Percentiles rank a stretch among this genome's conserved stretches.
phyloP scores from a whole-genome alignment of 2,797 vertebrate genomes.

The Tapirus indicus region DNA sequence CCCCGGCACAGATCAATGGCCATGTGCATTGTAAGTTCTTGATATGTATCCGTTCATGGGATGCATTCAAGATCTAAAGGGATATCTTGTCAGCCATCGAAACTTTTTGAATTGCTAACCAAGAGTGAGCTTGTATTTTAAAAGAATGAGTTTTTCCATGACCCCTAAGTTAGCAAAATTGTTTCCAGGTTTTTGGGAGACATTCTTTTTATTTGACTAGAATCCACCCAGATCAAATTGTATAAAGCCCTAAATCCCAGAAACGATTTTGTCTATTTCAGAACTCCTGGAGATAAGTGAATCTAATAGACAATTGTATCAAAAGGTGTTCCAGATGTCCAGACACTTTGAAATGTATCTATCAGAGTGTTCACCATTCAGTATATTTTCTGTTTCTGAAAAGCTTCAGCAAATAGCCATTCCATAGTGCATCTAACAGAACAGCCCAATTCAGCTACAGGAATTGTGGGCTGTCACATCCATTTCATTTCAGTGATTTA shows the following conservation, averaged over 20 bases:
- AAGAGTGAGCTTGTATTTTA: not conserved
- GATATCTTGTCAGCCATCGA: not conserved
- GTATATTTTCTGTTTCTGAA: constrained; percentile 41
- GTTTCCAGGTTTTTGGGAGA: constrained; percentile 62
- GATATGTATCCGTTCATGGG: not conserved
- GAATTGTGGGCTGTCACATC: not conserved
- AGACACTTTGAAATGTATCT: constrained; percentile 55
- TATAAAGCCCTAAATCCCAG: constrained; percentile 35
- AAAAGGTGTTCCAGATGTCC: constrained; percentile 71
- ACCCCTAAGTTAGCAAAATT: constrained; percentile 42
- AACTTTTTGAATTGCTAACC: not conserved
- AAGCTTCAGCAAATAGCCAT: not conserved
- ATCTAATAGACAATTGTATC: constrained; percentile 53
- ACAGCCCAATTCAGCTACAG: not conserved
- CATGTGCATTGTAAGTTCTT: not conserved
- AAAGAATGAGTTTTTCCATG: not conserved
- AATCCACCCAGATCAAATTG: constrained; percentile 62
- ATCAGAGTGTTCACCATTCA: not conserved
- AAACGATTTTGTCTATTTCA: constrained; percentile 54
- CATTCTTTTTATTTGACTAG: constrained; percentile 33
- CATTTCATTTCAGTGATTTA: not conserved
- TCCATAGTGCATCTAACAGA: not conserved
- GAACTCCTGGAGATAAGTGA: constrained; percentile 41
- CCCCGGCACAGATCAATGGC: not conserved
- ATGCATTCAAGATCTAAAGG: not conserved